Evolutionary conservation across 2,113 vertebrate genomes (phyloP).

Genomic region (Aptenodytes patagonicus): DNA sequence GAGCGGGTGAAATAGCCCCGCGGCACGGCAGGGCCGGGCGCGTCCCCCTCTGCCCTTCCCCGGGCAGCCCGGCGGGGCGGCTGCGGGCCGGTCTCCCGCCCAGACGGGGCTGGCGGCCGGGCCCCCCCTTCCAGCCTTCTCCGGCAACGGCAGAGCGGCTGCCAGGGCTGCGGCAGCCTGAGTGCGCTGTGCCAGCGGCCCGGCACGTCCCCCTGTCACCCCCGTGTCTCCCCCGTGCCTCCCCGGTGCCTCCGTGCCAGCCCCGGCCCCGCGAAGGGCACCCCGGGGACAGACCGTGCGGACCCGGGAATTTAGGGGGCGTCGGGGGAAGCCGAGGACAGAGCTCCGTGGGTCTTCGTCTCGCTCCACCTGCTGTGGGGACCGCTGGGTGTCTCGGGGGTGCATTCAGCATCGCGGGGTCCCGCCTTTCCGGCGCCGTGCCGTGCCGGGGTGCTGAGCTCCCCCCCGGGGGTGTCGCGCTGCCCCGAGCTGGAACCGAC

Average conservation of each 20-base stretch:
- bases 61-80: not conserved
- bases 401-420: no score
- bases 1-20: not conserved
- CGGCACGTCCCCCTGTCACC: not conserved
- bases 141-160: not conserved
- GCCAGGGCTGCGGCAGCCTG: not conserved
- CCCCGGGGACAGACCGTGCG: not conserved
- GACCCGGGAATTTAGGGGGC: not conserved
- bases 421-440: not conserved
- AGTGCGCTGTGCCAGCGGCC: not conserved
- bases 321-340: no score
- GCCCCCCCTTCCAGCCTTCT: not conserved
- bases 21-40: not conserved
- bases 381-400: not conserved
- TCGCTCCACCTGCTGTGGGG: not conserved
- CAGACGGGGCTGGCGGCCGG: not conserved
- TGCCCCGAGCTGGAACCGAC: no score
- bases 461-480: rapidly evolving
- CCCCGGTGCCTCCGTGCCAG: not conserved
- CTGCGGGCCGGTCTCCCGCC: not conserved
- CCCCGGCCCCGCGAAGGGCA: not conserved
- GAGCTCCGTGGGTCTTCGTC: not conserved
- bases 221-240: no score
- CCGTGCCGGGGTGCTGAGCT: not conserved
- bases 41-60: no score